phyloP scores from a whole-genome alignment of 2,888 invertebrate species.

The Scaptomyza tumidula region DNA sequence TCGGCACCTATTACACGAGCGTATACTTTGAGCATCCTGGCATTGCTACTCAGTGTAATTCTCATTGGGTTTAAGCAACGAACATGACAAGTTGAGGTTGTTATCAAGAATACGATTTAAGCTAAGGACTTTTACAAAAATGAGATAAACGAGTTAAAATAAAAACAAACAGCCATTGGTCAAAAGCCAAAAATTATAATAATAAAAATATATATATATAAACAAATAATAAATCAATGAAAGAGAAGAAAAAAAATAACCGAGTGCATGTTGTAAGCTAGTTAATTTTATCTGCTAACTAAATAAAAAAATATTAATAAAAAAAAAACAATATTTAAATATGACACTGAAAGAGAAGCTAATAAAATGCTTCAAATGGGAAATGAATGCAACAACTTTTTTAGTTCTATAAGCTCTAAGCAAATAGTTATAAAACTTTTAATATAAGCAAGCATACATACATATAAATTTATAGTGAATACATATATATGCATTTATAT shows the following conservation, averaged over 20 bases:
- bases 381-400: constrained; percentile 41
- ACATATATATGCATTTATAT: constrained; percentile 15
- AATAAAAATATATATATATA: constrained; percentile 14
- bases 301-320: constrained; percentile 14
- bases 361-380: not conserved
- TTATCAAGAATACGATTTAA: constrained; percentile 19
- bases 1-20: constrained; percentile 81
- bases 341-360: not conserved
- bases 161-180: constrained; percentile 22
- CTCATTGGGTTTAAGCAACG: constrained; percentile 73
- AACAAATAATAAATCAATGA: constrained; percentile 37
- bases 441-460: constrained; percentile 25
- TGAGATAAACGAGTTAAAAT: constrained; percentile 13
- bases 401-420: constrained; percentile 75
- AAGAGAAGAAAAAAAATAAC: constrained; percentile 41
- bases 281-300: constrained; percentile 73
- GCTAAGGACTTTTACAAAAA: constrained; percentile 20
- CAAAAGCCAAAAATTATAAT: constrained; percentile 40
- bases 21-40: constrained; percentile 77
- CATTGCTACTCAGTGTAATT: constrained; percentile 75
- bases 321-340: not conserved
- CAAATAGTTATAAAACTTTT: constrained; percentile 61
- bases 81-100: constrained; percentile 81
- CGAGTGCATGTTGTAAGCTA: constrained; percentile 71
- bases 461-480: not conserved